Base-by-base conservation (phyloP, 2,113 vertebrate genomes). In the Dolichallabes microphthalmus region DNA sequence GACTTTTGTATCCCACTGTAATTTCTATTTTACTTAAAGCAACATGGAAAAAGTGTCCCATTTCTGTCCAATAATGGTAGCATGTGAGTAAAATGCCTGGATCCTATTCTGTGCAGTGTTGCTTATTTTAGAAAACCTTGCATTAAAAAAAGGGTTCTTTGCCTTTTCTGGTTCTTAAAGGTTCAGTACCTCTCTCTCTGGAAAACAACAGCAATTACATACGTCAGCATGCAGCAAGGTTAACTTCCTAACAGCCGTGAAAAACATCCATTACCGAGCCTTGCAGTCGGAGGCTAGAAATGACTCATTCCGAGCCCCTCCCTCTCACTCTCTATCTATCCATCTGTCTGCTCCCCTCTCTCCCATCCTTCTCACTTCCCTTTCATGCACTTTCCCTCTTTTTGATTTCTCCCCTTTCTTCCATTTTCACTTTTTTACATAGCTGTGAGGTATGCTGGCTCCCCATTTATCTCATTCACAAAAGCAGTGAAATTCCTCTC, bases 191-290 rank as follows among this genome's bases (percentile, higher is more conserved):
- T 22, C 2, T 45, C 64, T 80, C 71, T 12, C 50, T 75, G 58
- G 45, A 68, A 87, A 84, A 80, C 82, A 80, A 32, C 45, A 87
- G 71, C 83, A 87, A 82, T 85, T 85, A 68, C 27, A 25, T 50
- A 76, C 71, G 78, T 81, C 86, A 87, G 78, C 86, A 63, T 80
- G 73, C 82, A 84, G 82, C 69, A 68, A 64, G 78, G 69, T 87
- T 82, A 81, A 80, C 68, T 76, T 76, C 32, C 58, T 85, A 82
- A 85, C 60, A 87, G 79, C 86, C 71, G 35, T 69, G 68, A 76
- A 73, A 66, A 87, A 82, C 83, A 82, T 68, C 79, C 55, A 82
- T 82, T 85, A 68, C 69, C 61, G 25, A 68, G 83, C 68, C 13
- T 58, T 55, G 39, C 77, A 73, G 68, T 86, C 45, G 75, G 35